Percentiles rank a stretch among this genome's conserved stretches.
phyloP scores from a whole-genome alignment of 1,140 invertebrate genomes.

The Lepidostoma basale region DNA sequence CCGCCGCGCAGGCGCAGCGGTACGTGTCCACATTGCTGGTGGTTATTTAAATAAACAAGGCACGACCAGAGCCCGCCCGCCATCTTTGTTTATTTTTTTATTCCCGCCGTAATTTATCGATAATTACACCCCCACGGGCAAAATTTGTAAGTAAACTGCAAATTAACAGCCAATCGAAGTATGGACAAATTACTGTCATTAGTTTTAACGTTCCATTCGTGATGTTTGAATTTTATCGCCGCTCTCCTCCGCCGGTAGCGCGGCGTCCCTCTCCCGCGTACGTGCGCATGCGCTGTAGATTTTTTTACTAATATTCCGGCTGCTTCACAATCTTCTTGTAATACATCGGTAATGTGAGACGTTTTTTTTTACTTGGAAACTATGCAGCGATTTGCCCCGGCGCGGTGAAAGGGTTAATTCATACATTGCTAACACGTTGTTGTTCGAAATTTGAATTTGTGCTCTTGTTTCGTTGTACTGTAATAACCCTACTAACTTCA shows the following conservation, averaged over 20 bases:
- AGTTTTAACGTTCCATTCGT: slow-evolving; percentile 47
- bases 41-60: slow-evolving; percentile 59
- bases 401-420: not conserved
- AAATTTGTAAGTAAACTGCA: slow-evolving; percentile 61
- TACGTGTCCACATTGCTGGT: slow-evolving; percentile 31
- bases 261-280: not conserved
- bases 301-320: slow-evolving; percentile 15
- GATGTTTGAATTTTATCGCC: slow-evolving; percentile 44
- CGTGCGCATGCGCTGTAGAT: not conserved
- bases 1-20: not conserved
- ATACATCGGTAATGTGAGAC: slow-evolving; percentile 19
- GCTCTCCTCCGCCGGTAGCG: not conserved
- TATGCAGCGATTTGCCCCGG: not conserved
- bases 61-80: slow-evolving; percentile 49
- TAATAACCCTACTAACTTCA: too few species aligned
- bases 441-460: too few species aligned
- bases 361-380: not conserved
- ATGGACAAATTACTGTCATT: slow-evolving; percentile 61
- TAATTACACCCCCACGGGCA: slow-evolving; percentile 57
- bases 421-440: too few species aligned
- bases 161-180: slow-evolving; percentile 60
- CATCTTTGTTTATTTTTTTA: slow-evolving; percentile 55
- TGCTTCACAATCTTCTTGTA: slow-evolving; percentile 15
- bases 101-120: slow-evolving; percentile 58
- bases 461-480: too few species aligned